Evolutionary conservation across 1,140 invertebrate genomes (phyloP).

Genomic region (Ceratosolen fusciceps): DNA sequence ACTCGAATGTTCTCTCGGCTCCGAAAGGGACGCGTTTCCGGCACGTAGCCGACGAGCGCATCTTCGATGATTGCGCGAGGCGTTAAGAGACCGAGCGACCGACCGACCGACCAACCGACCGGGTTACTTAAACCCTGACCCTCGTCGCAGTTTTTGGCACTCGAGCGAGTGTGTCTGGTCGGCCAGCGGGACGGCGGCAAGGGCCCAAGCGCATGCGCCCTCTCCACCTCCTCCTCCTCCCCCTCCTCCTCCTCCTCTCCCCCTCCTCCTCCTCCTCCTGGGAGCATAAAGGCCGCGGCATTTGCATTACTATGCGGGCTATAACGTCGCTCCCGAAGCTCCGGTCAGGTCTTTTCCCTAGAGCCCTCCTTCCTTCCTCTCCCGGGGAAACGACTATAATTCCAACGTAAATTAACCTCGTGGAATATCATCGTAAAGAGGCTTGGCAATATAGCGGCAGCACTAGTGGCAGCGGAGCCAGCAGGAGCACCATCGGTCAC

Average conservation of each 20-base stretch:
- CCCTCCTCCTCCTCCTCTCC: conserved; percentile 18
- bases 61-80: conserved; percentile 18
- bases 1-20: no score
- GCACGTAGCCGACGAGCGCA: no score
- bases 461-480: no score
- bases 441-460: background rate
- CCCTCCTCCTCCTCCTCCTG: conserved; percentile 11
- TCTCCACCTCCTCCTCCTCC: conserved; percentile 11
- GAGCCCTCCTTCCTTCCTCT: background rate
- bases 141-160: conserved; percentile 34
- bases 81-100: no score
- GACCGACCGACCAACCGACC: no score
- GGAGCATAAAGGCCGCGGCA: conserved; percentile 28
- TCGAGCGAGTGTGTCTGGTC: background rate
- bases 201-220: background rate
- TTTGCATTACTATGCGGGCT: conserved; percentile 42
- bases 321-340: background rate
- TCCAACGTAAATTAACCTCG: conserved; percentile 46
- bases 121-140: background rate
- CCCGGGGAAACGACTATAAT: conserved; percentile 41
- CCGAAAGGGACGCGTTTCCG: no score
- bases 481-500: no score
- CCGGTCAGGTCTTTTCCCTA: background rate
- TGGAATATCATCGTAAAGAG: conserved; percentile 41
- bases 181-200: no score